These are phyloP conservation scores for Platysternon megacephalum DNA, from an alignment of 2,113 vertebrate genomes.

Conservation along the genomic window DNA sequence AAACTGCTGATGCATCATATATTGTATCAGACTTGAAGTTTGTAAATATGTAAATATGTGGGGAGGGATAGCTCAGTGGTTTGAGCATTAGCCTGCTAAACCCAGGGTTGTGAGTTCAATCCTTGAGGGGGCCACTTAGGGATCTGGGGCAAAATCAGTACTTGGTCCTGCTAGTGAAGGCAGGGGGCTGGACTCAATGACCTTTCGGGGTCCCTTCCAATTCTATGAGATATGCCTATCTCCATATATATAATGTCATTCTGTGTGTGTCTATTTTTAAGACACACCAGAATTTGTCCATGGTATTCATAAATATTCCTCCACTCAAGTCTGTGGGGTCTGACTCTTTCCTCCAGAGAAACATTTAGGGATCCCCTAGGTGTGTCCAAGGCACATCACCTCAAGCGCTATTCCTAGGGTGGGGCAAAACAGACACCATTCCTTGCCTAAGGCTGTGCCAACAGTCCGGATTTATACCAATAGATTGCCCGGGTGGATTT, in stretches of 20 bases:
- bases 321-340: background rate
- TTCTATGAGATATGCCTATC: too few relatives aligned
- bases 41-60: too few relatives aligned
- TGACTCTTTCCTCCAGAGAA: background rate
- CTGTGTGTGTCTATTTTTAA: background rate
- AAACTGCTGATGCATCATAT: background rate
- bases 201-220: too few relatives aligned
- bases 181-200: too few relatives aligned
- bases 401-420: background rate
- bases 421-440: background rate
- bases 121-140: too few relatives aligned
- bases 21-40: background rate
- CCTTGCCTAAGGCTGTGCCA: background rate
- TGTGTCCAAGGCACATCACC: background rate
- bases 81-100: too few relatives aligned
- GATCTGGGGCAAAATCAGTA: too few relatives aligned
- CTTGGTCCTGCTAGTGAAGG: too few relatives aligned
- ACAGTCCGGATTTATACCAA: background rate
- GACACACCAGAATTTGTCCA: background rate
- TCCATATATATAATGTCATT: too few relatives aligned
- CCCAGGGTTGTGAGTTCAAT: too few relatives aligned
- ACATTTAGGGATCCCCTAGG: background rate
- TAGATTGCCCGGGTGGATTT: background rate
- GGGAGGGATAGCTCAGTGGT: too few relatives aligned
- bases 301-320: background rate